Conservation (phyloP, 1,140 invertebrate species). For the Drosophila saltans region DNA sequence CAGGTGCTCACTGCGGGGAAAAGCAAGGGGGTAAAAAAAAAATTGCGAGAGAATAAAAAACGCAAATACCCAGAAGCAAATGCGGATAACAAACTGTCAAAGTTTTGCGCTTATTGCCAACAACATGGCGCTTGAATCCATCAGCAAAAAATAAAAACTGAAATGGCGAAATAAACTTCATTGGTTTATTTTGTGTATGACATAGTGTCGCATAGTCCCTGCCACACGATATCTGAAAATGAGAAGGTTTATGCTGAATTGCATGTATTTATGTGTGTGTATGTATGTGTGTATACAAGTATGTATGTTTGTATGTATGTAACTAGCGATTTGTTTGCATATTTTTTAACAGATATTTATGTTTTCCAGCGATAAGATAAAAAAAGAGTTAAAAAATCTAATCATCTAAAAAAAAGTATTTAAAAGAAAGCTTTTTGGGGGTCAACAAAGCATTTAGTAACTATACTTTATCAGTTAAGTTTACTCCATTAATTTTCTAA, state of each 20-base stretch:
- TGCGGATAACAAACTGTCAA: slow-evolving; percentile 80
- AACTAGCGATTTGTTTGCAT: background rate
- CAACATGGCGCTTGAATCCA: slow-evolving; percentile 32
- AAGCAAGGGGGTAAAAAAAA: background rate
- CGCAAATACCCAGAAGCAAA: slow-evolving; percentile 64
- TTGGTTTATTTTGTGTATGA: slow-evolving; percentile 58
- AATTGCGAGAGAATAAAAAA: slow-evolving; percentile 36
- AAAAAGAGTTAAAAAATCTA: too few relatives aligned
- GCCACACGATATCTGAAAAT: background rate
- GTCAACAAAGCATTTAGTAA: too few relatives aligned
- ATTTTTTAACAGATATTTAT: slow-evolving; percentile 28
- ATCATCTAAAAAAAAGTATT: background rate
- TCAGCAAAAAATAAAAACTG: slow-evolving; percentile 28
- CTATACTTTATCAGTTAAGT: too few relatives aligned
- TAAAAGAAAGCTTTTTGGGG: too few relatives aligned
- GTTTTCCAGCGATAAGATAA: background rate
- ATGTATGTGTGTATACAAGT: too few relatives aligned
- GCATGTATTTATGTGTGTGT: slow-evolving; percentile 1
- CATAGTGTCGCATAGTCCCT: slow-evolving; percentile 34
- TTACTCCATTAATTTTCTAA: too few relatives aligned
- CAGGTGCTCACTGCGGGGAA: slow-evolving; percentile 63
- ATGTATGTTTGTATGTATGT: too few relatives aligned
- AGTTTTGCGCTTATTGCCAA: slow-evolving; percentile 77
- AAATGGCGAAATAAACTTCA: slow-evolving; percentile 34
- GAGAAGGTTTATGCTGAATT: slow-evolving; percentile 18